phyloP scores from a whole-genome alignment of 2,113 vertebrate genomes.

The Lophius piscatorius region DNA sequence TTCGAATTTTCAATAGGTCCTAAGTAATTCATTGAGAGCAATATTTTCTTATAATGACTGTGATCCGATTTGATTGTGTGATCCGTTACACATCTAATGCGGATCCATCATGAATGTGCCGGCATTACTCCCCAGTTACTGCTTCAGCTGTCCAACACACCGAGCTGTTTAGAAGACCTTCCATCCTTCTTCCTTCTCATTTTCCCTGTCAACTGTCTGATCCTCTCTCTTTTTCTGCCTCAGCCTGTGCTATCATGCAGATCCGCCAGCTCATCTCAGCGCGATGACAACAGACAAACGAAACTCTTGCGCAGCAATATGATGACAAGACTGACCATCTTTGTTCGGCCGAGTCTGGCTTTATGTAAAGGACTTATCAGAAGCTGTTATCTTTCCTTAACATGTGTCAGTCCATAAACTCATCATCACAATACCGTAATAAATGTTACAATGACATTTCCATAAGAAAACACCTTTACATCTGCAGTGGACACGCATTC shows the following conservation, averaged over 20 bases:
- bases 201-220: constrained; percentile 6
- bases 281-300: constrained; percentile 52
- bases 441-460: neutral
- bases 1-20: no score
- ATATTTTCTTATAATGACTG: no score
- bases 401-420: no score
- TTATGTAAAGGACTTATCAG: constrained; percentile 12
- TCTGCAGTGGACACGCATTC: constrained; percentile 19
- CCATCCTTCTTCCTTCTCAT: constrained; percentile 52
- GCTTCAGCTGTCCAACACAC: constrained; percentile 19
- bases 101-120: neutral
- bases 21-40: no score
- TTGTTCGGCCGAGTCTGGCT: constrained; percentile 15
- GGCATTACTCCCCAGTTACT: constrained; percentile 8
- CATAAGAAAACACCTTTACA: constrained; percentile 1
- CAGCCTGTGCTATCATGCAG: constrained; percentile 42
- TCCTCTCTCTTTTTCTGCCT: constrained; percentile 6
- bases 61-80: no score
- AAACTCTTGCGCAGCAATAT: constrained; percentile 33
- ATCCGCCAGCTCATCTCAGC: constrained; percentile 58
- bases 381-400: no score
- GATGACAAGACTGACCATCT: constrained; percentile 20
- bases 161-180: constrained; percentile 32
- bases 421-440: no score
- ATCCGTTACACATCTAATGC: no score